phyloP scores from a whole-genome alignment of 2,113 vertebrate genomes.

The Daphoenositta chrysoptera region DNA sequence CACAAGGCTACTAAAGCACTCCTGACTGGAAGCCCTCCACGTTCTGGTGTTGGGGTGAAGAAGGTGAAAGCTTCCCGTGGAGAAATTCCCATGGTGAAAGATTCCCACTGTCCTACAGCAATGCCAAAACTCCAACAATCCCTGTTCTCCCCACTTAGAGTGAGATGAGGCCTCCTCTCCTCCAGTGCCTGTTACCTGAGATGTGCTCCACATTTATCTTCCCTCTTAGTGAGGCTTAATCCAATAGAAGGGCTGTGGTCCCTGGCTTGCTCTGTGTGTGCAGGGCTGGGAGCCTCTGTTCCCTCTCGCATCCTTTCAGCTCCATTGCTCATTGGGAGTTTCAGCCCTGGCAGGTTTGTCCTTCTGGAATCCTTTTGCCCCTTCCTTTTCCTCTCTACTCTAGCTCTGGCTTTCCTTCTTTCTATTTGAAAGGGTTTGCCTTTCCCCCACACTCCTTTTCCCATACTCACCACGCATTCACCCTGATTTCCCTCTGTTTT shows the following conservation, averaged over 20 bases:
- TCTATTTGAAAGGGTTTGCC: background rate
- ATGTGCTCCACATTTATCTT: background rate
- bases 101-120: background rate
- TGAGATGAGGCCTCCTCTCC: background rate
- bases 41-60: background rate
- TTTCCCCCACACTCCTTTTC: background rate
- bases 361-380: background rate
- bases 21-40: background rate
- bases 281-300: background rate
- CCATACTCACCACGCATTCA: background rate
- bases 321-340: background rate
- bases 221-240: background rate
- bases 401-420: background rate
- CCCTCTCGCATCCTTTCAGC: background rate
- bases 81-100: background rate
- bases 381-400: background rate
- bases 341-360: background rate
- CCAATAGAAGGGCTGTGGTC: background rate
- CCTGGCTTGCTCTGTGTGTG: background rate
- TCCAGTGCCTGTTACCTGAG: background rate
- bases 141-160: background rate
- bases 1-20: background rate
- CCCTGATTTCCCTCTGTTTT: background rate
- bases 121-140: background rate
- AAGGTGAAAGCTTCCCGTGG: background rate